phyloP scores from a whole-genome alignment of 2,113 vertebrate genomes.

The Callionymus lyra region DNA sequence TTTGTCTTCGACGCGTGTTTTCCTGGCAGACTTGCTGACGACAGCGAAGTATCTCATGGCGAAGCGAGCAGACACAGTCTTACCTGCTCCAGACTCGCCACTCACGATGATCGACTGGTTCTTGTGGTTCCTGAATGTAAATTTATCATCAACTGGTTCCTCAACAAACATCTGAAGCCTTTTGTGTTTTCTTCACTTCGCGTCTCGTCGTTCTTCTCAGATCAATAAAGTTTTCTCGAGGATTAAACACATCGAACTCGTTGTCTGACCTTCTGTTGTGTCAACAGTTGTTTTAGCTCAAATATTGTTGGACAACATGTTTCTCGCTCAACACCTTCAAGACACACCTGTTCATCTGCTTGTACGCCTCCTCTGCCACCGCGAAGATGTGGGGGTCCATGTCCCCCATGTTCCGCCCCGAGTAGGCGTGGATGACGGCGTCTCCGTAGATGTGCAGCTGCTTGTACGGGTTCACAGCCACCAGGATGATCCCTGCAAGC shows the following conservation, averaged over 20 bases:
- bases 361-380: conserved; percentile 96
- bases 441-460: conserved; percentile 89
- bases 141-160: too few relatives aligned
- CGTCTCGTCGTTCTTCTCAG: too few relatives aligned
- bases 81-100: conserved; percentile 94
- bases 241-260: too few relatives aligned
- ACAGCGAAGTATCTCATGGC: conserved; percentile 96
- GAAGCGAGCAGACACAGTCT: conserved; percentile 92
- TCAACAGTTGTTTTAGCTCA: too few relatives aligned
- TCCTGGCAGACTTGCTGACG: conserved; percentile 89
- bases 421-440: conserved; percentile 92
- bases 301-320: too few relatives aligned
- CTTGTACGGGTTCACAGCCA: conserved; percentile 94
- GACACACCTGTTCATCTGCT: conserved; percentile 92
- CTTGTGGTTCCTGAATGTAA: conserved; percentile 85
- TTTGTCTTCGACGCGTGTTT: conserved; percentile 83
- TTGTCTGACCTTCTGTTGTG: too few relatives aligned
- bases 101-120: conserved; percentile 98
- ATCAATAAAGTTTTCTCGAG: too few relatives aligned
- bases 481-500: conserved; percentile 86
- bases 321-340: too few relatives aligned
- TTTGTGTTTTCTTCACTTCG: too few relatives aligned
- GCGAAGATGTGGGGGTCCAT: conserved; percentile 99
- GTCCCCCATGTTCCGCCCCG: conserved; percentile 95
- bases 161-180: too few relatives aligned